These are phyloP conservation scores for Corticium candelabrum DNA, from an alignment of 37 sponge, comb jelly and placozoan species.

Conservation along the genomic window DNA sequence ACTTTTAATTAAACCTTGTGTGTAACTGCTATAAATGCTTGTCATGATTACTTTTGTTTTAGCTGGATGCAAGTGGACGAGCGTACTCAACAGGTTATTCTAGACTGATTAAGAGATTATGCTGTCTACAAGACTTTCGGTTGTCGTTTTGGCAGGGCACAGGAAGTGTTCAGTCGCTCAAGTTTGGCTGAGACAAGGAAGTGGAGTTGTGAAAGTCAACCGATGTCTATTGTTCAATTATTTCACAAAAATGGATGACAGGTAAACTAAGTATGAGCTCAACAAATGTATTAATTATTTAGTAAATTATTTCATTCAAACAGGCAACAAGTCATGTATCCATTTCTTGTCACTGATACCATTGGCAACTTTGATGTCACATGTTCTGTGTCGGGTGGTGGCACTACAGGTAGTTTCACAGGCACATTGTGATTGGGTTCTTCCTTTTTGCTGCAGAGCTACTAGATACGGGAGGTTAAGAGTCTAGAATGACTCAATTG, in stretches of 20 bases:
- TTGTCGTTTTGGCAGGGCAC: background rate
- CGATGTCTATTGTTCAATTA: background rate
- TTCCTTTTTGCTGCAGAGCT: no score
- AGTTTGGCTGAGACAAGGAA: background rate
- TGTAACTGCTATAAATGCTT: no score
- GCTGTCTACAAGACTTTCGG: no score
- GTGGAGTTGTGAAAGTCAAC: background rate
- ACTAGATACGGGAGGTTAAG: no score
- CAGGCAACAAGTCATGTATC: slow-evolving; percentile 2
- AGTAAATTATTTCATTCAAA: background rate
- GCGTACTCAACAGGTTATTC: background rate
- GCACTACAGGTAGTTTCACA: background rate
- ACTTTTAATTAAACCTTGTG: no score
- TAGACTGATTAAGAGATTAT: no score
- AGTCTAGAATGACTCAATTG: no score
- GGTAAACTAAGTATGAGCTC: no score
- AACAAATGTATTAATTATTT: background rate
- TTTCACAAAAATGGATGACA: background rate
- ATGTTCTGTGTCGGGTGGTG: background rate
- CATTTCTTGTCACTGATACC: background rate
- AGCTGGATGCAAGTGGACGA: background rate
- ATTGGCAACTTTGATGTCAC: background rate
- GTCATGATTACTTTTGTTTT: no score
- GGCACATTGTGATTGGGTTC: no score
- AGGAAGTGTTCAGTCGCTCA: background rate